Conservation (phyloP, 2,797 vertebrate genomes). For the Onychomys leucogaster region DNA sequence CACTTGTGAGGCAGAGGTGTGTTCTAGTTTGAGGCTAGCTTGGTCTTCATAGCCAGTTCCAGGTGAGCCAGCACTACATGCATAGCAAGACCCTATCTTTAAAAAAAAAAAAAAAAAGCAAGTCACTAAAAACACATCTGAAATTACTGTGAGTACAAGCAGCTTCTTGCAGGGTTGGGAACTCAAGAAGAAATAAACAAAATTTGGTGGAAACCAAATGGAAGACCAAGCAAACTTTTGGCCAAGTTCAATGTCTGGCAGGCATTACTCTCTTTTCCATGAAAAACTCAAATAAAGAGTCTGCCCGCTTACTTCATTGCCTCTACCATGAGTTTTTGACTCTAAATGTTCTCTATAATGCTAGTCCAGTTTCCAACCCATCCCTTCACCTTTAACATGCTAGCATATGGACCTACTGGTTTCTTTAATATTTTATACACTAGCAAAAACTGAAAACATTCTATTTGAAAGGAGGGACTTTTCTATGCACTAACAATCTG, state of each 20-base stretch:
- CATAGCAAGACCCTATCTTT: neutral
- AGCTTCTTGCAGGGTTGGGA: neutral
- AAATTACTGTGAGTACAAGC: neutral
- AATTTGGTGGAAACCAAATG: neutral
- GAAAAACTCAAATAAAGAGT: conserved; percentile 28
- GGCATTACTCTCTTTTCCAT: conserved; percentile 12
- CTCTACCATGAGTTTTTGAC: neutral
- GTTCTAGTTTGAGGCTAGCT: neutral
- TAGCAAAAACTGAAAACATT: conserved; percentile 49
- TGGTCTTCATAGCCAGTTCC: neutral
- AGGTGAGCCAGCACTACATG: neutral
- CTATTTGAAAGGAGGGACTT: neutral
- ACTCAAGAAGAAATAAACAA: neutral
- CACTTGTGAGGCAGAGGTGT: neutral
- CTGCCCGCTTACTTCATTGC: neutral
- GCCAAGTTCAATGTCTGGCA: neutral
- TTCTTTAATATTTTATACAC: conserved; percentile 23
- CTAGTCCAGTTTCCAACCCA: neutral
- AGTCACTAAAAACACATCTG: neutral
- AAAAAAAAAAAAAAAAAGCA: neutral
- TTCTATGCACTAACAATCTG: neutral
- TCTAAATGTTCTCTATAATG: conserved; percentile 1
- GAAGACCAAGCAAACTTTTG: neutral
- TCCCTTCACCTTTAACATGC: neutral
- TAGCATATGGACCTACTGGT: neutral